Percentiles rank a stretch among this genome's conserved stretches.
These are phyloP conservation scores for Myotis davidii DNA, from an alignment of 2,113 vertebrate genomes.

Conservation along the genomic window DNA sequence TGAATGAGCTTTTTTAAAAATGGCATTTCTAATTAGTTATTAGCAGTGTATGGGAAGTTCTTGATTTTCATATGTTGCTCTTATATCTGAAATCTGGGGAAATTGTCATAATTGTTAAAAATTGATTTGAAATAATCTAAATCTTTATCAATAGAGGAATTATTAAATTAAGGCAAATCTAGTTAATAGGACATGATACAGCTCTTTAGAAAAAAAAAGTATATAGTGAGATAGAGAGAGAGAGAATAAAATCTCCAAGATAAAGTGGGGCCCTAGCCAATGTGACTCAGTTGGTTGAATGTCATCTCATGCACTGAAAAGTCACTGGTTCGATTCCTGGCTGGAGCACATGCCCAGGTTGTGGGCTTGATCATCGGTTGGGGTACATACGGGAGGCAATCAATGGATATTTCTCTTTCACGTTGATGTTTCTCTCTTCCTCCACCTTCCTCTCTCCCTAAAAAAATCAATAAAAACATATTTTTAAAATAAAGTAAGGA, in stretches of 20 bases:
- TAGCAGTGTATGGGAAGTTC: not conserved
- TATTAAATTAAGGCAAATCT: constrained; percentile 6
- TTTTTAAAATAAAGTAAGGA: not conserved
- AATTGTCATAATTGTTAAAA: constrained; percentile 23
- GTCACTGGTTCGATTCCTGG: too few relatives aligned
- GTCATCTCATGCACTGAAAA: too few relatives aligned
- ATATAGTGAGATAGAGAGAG: not conserved
- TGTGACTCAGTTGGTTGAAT: too few relatives aligned
- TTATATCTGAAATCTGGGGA: not conserved
- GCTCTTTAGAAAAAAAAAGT: not conserved
- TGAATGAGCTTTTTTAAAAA: not conserved
- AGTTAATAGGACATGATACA: not conserved
- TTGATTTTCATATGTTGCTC: not conserved
- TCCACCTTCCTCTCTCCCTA: too few relatives aligned
- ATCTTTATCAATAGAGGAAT: constrained; percentile 16
- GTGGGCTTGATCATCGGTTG: too few relatives aligned
- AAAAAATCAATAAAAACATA: too few relatives aligned
- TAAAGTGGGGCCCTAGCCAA: not conserved
- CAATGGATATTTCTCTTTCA: too few relatives aligned
- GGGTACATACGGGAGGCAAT: too few relatives aligned
- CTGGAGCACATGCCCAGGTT: too few relatives aligned
- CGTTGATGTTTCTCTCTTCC: too few relatives aligned
- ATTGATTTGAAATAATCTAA: not conserved
- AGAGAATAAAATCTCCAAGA: not conserved
- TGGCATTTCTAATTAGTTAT: not conserved